Conservation (phyloP, 2,797 vertebrate species). For the Limosa lapponica region DNA sequence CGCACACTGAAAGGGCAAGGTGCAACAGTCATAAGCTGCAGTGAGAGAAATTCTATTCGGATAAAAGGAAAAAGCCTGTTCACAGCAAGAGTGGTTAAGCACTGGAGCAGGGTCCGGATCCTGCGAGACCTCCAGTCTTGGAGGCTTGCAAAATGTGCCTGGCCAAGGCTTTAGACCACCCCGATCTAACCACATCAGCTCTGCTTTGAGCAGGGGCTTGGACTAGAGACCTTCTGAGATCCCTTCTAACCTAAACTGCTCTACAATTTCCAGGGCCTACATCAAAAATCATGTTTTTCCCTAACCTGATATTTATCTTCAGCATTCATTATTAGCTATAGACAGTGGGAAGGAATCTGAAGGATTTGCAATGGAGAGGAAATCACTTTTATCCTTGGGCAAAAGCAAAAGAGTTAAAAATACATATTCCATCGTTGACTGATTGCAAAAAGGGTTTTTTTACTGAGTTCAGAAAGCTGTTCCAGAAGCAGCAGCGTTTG, state of each 20-base stretch:
- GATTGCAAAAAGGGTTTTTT: neutral
- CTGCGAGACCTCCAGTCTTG: neutral
- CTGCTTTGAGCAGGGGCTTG: neutral
- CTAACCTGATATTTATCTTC: neutral
- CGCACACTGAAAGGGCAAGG: neutral
- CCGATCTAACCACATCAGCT: neutral
- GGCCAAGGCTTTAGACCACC: neutral
- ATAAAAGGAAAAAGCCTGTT: neutral
- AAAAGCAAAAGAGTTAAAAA: neutral
- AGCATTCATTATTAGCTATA: neutral
- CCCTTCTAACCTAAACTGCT: neutral
- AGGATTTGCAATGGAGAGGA: neutral
- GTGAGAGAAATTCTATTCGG: neutral
- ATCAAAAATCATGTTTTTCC: neutral
- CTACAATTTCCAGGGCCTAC: neutral
- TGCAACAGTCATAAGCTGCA: neutral
- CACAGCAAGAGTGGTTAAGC: constrained; percentile 49
- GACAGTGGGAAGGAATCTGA: neutral
- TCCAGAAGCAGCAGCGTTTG: neutral
- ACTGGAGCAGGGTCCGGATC: neutral
- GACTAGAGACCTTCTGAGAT: neutral
- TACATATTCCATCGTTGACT: accelerated
- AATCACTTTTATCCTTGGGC: neutral
- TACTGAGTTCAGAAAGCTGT: neutral
- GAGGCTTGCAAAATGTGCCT: neutral